A percentile compares a stretch with the other conserved stretches of the same genome.
phyloP scores from a whole-genome alignment of 1,140 invertebrate genomes.

The Protaetia brevitarsis region DNA sequence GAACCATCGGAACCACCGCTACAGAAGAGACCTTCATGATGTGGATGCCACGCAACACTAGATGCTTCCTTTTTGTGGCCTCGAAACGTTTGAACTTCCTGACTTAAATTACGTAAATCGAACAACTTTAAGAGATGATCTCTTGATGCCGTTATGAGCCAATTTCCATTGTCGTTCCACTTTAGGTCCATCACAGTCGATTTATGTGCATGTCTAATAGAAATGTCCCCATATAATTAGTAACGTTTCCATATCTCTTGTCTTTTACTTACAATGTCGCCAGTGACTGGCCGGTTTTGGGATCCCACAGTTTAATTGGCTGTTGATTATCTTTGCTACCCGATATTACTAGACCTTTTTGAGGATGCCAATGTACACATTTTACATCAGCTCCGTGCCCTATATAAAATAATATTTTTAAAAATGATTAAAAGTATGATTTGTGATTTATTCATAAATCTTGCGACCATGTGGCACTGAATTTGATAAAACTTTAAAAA shows the following conservation, averaged over 20 bases:
- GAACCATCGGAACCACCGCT: slow-evolving; percentile 97
- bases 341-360: slow-evolving; percentile 93
- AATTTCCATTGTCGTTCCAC: slow-evolving; percentile 99
- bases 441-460: no score
- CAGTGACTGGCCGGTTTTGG: slow-evolving; percentile 85
- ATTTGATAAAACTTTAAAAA: no score
- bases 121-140: slow-evolving; percentile 98
- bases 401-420: slow-evolving; percentile 43
- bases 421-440: no score
- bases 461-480: no score
- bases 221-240: slow-evolving; percentile 15
- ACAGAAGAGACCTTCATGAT: slow-evolving; percentile 93
- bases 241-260: background rate
- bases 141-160: slow-evolving; percentile 96
- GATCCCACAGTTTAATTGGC: slow-evolving; percentile 99
- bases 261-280: slow-evolving; percentile 66
- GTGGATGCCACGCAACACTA: slow-evolving; percentile 96
- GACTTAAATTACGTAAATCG: slow-evolving; percentile 91
- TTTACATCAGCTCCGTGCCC: slow-evolving; percentile 99
- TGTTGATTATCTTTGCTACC: slow-evolving; percentile 99
- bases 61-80: slow-evolving; percentile 99
- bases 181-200: slow-evolving; percentile 98
- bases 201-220: slow-evolving; percentile 93
- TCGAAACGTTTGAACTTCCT: slow-evolving; percentile 94
- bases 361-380: slow-evolving; percentile 99